A percentile compares a stretch with the other conserved stretches of the same genome.
Conservation (phyloP, 2,888 invertebrate genomes). For the Parapristionchus giblindavisi region DNA sequence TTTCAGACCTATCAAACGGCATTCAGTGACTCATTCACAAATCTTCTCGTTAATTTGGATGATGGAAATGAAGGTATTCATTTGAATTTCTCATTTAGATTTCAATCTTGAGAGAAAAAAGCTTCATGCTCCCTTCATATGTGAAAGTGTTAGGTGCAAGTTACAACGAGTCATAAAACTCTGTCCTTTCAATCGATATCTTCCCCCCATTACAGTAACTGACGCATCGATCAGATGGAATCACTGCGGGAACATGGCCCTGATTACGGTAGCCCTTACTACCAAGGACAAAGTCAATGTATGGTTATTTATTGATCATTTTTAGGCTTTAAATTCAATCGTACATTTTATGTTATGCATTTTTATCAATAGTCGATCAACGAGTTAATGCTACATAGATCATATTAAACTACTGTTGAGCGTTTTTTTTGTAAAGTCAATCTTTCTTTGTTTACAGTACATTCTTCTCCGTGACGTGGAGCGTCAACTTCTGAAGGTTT, state of each 20-base stretch:
- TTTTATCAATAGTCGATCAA: not conserved
- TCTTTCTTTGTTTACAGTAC: not conserved
- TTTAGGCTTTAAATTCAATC: too few species aligned
- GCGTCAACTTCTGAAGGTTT: not conserved
- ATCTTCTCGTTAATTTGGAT: not conserved
- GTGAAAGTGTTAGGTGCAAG: too few species aligned
- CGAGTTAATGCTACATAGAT: not conserved
- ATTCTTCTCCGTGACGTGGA: slow-evolving; percentile 21
- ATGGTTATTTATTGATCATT: not conserved
- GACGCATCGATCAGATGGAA: slow-evolving; percentile 20
- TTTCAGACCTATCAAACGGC: slow-evolving; percentile 28
- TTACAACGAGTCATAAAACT: too few species aligned
- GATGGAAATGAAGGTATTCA: slow-evolving; percentile 2
- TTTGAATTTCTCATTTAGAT: too few species aligned
- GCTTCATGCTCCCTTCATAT: too few species aligned
- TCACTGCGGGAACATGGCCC: not conserved
- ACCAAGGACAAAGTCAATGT: slow-evolving; percentile 1
- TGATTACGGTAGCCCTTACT: slow-evolving; percentile 13
- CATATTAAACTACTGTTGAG: not conserved
- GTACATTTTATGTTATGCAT: not conserved
- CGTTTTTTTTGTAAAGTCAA: not conserved
- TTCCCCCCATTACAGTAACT: not conserved
- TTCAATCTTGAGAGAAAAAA: too few species aligned
- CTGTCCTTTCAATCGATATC: too few species aligned
- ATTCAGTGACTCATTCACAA: not conserved